Evolutionary conservation across 2,888 invertebrate species (phyloP).

Genomic region (Acleris literana): DNA sequence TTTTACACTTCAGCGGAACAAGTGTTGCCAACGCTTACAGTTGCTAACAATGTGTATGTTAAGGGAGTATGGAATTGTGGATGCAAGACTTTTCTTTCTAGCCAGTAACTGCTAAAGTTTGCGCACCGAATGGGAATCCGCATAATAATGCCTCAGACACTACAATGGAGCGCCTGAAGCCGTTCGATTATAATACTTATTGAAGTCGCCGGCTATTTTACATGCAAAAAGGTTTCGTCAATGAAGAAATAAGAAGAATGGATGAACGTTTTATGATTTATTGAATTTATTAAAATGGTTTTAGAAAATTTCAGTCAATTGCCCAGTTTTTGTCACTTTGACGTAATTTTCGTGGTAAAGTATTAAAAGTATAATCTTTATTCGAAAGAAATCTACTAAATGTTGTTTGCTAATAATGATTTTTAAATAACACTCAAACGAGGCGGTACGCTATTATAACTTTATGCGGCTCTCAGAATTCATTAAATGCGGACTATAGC

Average conservation of each 20-base stretch:
- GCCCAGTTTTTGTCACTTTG: neutral
- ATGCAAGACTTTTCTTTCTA: constrained; percentile 43
- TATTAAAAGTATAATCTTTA: no score
- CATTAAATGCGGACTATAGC: no score
- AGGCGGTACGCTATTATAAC: no score
- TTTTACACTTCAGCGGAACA: constrained; percentile 17
- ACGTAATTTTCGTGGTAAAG: no score
- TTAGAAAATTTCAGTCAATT: neutral
- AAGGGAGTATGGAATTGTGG: constrained; percentile 37
- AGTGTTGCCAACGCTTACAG: constrained; percentile 21
- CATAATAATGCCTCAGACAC: constrained; percentile 53
- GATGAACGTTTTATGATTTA: constrained; percentile 21
- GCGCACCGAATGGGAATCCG: constrained; percentile 48
- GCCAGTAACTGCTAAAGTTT: constrained; percentile 47
- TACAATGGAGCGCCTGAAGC: constrained; percentile 39
- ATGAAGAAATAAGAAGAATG: constrained; percentile 26
- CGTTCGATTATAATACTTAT: constrained; percentile 35
- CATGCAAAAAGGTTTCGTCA: constrained; percentile 31
- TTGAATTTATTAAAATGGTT: constrained; percentile 8
- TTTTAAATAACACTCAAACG: no score
- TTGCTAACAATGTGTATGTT: constrained; percentile 42
- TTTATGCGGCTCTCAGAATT: no score
- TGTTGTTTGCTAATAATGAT: no score
- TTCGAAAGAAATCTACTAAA: no score
- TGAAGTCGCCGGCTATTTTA: constrained; percentile 25